Evolutionary conservation across 2,888 invertebrate species (phyloP).

Genomic region (Ommatoiulus sabulosus): DNA sequence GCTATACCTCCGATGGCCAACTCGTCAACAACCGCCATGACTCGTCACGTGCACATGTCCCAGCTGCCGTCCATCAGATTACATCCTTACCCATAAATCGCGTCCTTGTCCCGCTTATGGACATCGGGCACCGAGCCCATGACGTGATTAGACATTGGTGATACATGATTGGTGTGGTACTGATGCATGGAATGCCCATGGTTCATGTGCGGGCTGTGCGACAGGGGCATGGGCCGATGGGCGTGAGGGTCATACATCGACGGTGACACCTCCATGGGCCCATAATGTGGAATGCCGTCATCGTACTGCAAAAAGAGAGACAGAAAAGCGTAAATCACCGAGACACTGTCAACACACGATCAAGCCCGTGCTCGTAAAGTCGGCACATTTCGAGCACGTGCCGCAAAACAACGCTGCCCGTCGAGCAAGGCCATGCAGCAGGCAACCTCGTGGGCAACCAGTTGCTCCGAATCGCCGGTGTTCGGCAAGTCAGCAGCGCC

Average conservation of each 20-base stretch:
- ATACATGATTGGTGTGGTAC: slow-evolving; percentile 85
- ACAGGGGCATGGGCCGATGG: slow-evolving; percentile 72
- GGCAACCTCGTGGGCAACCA: too few relatives aligned
- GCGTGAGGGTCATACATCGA: slow-evolving; percentile 82
- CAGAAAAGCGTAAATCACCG: neutral
- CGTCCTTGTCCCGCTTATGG: slow-evolving; percentile 98
- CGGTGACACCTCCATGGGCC: slow-evolving; percentile 77
- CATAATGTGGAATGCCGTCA: slow-evolving; percentile 91
- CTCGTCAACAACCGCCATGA: too few relatives aligned
- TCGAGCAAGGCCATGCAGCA: too few relatives aligned
- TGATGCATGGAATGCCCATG: slow-evolving; percentile 73
- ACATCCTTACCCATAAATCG: slow-evolving; percentile 93
- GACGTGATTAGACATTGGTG: slow-evolving; percentile 70
- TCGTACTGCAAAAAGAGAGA: slow-evolving; percentile 80
- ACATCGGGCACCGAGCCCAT: slow-evolving; percentile 82
- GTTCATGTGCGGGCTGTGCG: slow-evolving; percentile 81
- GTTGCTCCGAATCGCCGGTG: too few relatives aligned
- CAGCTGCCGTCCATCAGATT: too few relatives aligned
- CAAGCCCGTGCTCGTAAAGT: neutral
- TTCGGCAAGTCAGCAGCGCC: too few relatives aligned
- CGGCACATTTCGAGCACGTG: neutral
- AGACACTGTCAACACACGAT: too few relatives aligned
- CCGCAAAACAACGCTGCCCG: too few relatives aligned
- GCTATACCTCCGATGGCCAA: too few relatives aligned
- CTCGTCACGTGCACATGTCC: too few relatives aligned